Percentiles rank a stretch among this genome's conserved stretches.
phyloP scores from a whole-genome alignment of 2,888 invertebrate genomes.

The Dendrolimus houi region DNA sequence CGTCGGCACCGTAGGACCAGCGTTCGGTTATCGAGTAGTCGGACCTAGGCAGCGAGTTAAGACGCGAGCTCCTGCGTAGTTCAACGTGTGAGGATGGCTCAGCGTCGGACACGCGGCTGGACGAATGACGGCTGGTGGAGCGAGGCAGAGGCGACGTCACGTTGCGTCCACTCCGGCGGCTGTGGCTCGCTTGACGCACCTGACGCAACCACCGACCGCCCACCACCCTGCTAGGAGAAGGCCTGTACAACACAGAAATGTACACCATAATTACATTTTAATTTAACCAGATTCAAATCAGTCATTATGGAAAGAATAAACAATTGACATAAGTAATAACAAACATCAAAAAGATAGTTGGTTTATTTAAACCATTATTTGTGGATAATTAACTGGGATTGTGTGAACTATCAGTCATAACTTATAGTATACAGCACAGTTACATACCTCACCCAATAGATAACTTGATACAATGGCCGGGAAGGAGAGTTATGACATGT shows the following conservation, averaged over 20 bases:
- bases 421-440: no score
- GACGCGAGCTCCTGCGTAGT: constrained; percentile 67
- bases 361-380: no score
- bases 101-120: constrained; percentile 40
- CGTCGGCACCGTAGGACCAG: constrained; percentile 75
- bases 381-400: no score
- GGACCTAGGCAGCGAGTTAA: constrained; percentile 60
- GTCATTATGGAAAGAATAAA: no score
- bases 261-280: constrained; percentile 1
- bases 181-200: constrained; percentile 62
- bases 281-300: no score
- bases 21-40: constrained; percentile 77
- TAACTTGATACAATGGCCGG: no score
- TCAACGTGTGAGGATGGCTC: constrained; percentile 58
- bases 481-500: no score
- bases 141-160: constrained; percentile 58
- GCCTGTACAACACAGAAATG: constrained; percentile 38
- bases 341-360: no score
- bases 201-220: constrained; percentile 74
- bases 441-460: no score
- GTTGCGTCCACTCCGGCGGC: constrained; percentile 56
- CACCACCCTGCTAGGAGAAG: constrained; percentile 77
- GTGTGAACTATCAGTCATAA: no score
- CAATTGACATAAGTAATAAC: no score
- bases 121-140: constrained; percentile 46